phyloP scores from a whole-genome alignment of 37 sponge, comb jelly and placozoan species.

The Crambe crambe region DNA sequence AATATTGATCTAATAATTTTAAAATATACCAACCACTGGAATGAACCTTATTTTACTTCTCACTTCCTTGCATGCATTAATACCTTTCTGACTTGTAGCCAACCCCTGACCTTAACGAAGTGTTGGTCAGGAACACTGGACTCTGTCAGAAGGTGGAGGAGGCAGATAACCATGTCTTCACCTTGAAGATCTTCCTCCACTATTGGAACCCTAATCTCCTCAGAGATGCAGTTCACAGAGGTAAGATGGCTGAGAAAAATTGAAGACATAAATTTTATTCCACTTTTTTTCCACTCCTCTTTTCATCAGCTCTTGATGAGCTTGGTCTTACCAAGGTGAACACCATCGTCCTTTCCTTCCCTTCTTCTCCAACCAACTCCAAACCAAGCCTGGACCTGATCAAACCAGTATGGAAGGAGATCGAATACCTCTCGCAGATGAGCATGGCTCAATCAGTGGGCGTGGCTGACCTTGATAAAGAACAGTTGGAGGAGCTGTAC shows the following conservation, averaged over 20 bases:
- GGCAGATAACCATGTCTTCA: constrained; percentile 31
- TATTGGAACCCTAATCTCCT: constrained; percentile 38
- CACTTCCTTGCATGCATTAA: too few species aligned
- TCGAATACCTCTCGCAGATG: constrained; percentile 21
- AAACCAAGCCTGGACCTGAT: constrained; percentile 18
- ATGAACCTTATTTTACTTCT: too few species aligned
- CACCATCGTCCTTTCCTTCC: constrained; percentile 50
- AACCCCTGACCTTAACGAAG: background rate
- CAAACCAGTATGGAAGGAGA: constrained; percentile 50
- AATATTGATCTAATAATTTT: too few species aligned
- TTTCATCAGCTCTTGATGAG: constrained; percentile 34
- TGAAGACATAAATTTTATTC: background rate
- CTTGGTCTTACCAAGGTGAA: constrained; percentile 45
- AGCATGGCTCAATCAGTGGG: constrained; percentile 41
- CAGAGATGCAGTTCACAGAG: constrained; percentile 25
- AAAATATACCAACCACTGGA: too few species aligned
- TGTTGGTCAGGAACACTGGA: constrained; percentile 25
- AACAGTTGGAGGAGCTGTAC: constrained; percentile 37
- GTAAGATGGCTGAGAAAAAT: constrained; percentile 20
- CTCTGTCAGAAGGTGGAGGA: constrained; percentile 18
- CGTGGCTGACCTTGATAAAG: constrained; percentile 52
- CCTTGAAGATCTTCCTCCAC: constrained; percentile 60
- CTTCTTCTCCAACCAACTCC: constrained; percentile 17
- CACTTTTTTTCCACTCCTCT: background rate
- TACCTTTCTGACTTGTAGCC: too few species aligned